Base-by-base conservation (phyloP, 2,113 vertebrate species). In the Ginglymostoma cirratum region DNA sequence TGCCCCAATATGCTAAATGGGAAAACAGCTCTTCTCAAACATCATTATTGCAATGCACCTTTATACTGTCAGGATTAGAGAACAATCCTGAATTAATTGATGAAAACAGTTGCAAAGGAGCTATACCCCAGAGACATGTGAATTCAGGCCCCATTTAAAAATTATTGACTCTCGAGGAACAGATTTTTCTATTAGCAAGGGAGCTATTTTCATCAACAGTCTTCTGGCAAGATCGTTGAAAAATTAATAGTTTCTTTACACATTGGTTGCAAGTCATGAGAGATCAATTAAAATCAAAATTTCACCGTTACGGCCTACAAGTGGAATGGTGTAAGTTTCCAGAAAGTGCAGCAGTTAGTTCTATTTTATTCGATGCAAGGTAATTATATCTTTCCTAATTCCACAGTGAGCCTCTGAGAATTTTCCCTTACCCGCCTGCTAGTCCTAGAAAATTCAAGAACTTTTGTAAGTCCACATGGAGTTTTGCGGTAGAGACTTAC, bases 201-300 rank as follows among this genome's bases (percentile, higher is more conserved):
- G 69, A 95, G 94, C 42, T 72, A 52, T 95, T 72, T 30, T 72
- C 67, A 95, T 95, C 94, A 72, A 72, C 67, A 72, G 89, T 38
- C 34, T 66, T 93, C 89, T 93, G 89, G 89, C 89, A 66, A 66
- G 61, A 67, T 93, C 38, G 89, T 93, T 66, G 89, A 93, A 93
- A 93, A 93, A 93, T 93, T 93, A 93, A 93, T 72, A 52, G 94
- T 95, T 95, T 95, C 94, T 72, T 95, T 70, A 95, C 94, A 95
- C 94, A 38, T 95, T 66, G 69, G 69, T 70, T 95, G 67, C 30
- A 95, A 69, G 94, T 72, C 94, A 95, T 34, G 42, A 30, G 94
- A 95, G 94, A 70, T 48, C 67, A 95, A 95, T 95, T 70, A 95
- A 72, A 95, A 95, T 52, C 94, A 42, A 95, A 95, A 70, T 70